These are phyloP conservation scores for Parapristionchus giblindavisi DNA, from an alignment of 2,888 invertebrate genomes.

Conservation along the genomic window DNA sequence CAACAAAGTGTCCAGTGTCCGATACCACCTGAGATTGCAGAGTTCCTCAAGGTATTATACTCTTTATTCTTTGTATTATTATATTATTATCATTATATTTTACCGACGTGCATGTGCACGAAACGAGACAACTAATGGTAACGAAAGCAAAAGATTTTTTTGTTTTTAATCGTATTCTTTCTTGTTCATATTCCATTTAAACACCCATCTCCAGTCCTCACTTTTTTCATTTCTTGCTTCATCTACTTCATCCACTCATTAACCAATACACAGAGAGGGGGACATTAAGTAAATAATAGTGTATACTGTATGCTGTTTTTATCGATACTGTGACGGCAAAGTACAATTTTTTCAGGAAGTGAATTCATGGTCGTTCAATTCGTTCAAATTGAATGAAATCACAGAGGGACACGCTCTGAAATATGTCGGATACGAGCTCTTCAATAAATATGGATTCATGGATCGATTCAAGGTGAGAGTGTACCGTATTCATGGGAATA, in stretches of 20 bases:
- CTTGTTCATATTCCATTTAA: constrained; percentile 1
- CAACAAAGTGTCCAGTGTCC: constrained; percentile 66
- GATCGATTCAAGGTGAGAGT: constrained; percentile 89
- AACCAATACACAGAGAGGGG: no score
- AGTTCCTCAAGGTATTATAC: constrained; percentile 48
- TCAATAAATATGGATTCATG: constrained; percentile 92
- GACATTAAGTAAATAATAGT: no score
- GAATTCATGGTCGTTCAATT: constrained; percentile 94
- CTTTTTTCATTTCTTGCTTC: no score
- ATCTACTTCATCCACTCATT: no score
- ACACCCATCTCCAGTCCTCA: no score
- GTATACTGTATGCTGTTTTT: no score
- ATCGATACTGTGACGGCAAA: no score
- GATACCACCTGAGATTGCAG: constrained; percentile 64
- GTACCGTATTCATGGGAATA: no score
- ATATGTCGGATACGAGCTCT: constrained; percentile 90
- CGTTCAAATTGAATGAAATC: constrained; percentile 86
- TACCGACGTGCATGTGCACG: no score
- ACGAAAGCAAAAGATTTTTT: background rate
- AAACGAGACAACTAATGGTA: no score
- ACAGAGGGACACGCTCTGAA: constrained; percentile 87
- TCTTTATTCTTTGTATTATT: background rate
- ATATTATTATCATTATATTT: no score
- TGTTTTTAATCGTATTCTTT: background rate
- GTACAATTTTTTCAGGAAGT: constrained; percentile 83